These are phyloP conservation scores for Simalia tracyae DNA, from an alignment of 2,797 vertebrate genomes.

Conservation along the genomic window DNA sequence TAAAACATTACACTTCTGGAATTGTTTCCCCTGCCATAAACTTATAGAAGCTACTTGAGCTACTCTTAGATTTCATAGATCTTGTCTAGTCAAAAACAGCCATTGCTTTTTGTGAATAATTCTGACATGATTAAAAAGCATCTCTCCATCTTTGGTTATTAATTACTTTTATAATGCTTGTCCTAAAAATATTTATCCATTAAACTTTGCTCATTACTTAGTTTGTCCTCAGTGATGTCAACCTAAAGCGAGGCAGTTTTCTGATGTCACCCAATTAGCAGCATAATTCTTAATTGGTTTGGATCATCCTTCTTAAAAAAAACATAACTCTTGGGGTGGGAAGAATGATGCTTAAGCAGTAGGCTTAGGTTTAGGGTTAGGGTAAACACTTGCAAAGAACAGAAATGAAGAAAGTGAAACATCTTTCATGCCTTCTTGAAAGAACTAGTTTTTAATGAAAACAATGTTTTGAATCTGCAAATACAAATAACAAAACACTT, in stretches of 20 bases:
- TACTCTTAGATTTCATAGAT: background rate
- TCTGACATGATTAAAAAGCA: background rate
- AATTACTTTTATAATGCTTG: background rate
- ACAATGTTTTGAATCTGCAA: background rate
- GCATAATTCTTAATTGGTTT: background rate
- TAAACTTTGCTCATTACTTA: background rate
- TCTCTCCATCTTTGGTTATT: background rate
- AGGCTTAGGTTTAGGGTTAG: background rate
- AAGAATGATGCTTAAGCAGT: background rate
- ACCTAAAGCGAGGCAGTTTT: background rate
- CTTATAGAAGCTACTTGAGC: background rate
- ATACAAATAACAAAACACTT: background rate
- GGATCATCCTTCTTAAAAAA: background rate
- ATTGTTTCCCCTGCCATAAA: background rate
- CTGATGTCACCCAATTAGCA: background rate
- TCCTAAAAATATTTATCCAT: background rate
- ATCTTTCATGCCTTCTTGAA: background rate
- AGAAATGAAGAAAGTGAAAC: background rate
- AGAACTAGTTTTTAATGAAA: background rate
- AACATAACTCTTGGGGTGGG: background rate
- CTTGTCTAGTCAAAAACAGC: background rate
- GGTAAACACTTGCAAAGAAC: background rate
- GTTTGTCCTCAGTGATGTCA: background rate
- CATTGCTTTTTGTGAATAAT: background rate
- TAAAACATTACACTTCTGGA: background rate